Evolutionary conservation across 2,113 vertebrate genomes (phyloP), one percentile per base, ranked within the genome.

Genomic region (Natator depressus): DNA sequence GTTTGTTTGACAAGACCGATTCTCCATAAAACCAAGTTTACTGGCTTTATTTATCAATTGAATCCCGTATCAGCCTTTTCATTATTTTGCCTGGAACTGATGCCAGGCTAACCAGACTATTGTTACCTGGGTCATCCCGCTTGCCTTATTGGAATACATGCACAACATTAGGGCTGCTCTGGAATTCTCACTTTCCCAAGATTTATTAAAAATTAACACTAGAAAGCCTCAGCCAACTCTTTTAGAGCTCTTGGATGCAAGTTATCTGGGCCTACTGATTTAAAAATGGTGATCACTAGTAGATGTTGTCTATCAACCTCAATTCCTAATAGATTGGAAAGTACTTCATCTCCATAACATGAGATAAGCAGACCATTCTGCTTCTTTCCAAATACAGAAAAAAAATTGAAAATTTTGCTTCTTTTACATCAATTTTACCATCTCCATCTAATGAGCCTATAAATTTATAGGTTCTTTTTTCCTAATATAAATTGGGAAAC

Each of bases 381-480:
- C 42, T 59, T 91, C 62, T 87, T 87, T 84, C 55, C 19, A 82
- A 79, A 46, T 81, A 12, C 5, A 5, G 10, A 84, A 82, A 20
- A 20, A 55, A 57, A 57, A 57, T 57, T 57, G 55, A 57, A 57
- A 57, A 57, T 10, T 57, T 57, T 57, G 55, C 55, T 57, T 25
- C 55, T 57, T 57, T 24, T 25, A 57, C 55, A 84, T 8, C 53
- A 79, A 84, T 4, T 78, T 87, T 17, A 72, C 4, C 72, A 5
- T 46, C 55, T 62, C 31, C 8, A 91, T 27, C 42, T 31, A 54
- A 81, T 10, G 46, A 25, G 81, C 22, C 16, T 82, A 20, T 5
- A 53, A 14, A 69, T 4, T 80, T 90, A 5, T 7, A 83, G 82
- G 83, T 4, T 59, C 94, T 91, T 91, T 93, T 12, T 54, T 96